Evolutionary conservation across 2,797 vertebrate species (phyloP).

Genomic region (Anomalospiza imberbis): DNA sequence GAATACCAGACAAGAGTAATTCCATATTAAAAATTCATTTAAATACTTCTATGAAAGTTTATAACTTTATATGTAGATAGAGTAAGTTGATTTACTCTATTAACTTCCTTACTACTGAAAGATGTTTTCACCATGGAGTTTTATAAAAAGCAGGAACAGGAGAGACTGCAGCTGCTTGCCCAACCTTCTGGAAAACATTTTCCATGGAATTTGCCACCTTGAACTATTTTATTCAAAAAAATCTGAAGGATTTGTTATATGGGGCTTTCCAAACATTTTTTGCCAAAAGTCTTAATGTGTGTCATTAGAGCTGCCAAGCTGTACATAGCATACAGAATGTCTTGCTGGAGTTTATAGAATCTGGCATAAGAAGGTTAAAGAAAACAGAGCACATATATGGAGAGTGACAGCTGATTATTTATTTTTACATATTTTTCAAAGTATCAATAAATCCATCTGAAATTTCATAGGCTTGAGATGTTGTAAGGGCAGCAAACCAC

Average conservation of each 20-base stretch:
- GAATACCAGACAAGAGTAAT: constrained; percentile 56
- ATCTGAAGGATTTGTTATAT: constrained; percentile 35
- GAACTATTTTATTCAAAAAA: constrained; percentile 50
- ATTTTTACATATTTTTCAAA: constrained; percentile 55
- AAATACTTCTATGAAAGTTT: constrained; percentile 44
- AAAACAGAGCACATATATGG: constrained; percentile 50
- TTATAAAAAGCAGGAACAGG: background rate
- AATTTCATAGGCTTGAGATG: constrained; percentile 15
- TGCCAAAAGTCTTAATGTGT: constrained; percentile 38
- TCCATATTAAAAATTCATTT: constrained; percentile 58
- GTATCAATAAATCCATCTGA: constrained; percentile 45
- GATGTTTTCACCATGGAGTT: constrained; percentile 22
- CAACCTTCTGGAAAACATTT: background rate
- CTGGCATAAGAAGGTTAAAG: constrained; percentile 60
- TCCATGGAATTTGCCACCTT: constrained; percentile 7
- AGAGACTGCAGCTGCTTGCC: constrained; percentile 20
- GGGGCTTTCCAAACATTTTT: constrained; percentile 30
- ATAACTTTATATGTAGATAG: constrained; percentile 46
- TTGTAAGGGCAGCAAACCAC: background rate
- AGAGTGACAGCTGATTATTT: constrained; percentile 58
- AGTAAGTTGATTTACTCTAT: constrained; percentile 63
- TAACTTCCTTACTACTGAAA: constrained; percentile 54
- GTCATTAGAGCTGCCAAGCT: constrained; percentile 37
- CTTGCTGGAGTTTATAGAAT: constrained; percentile 43
- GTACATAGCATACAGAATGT: background rate